These are phyloP conservation scores for Enhydra lutris DNA, from an alignment of 2,113 vertebrate genomes.

Conservation along the genomic window DNA sequence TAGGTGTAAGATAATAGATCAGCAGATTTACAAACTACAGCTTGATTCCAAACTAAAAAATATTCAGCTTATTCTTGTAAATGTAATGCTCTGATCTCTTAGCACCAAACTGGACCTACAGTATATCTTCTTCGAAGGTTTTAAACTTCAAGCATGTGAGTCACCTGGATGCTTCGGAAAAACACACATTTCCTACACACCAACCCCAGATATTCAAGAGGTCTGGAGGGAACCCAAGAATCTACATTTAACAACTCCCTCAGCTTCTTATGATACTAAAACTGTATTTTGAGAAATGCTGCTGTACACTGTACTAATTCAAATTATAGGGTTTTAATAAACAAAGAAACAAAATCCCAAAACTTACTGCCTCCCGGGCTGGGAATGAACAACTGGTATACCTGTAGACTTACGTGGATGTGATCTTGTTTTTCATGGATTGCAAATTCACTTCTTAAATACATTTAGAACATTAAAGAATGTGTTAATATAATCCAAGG, in stretches of 20 bases:
- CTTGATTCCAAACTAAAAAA: neutral
- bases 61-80: neutral
- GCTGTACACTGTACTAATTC: neutral
- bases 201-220: neutral
- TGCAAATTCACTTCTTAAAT: constrained; percentile 17
- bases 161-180: neutral
- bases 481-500: neutral
- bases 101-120: neutral
- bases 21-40: neutral
- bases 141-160: neutral
- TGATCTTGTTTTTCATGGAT: neutral
- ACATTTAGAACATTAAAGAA: neutral
- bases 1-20: neutral
- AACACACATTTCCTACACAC: neutral
- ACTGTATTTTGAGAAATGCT: constrained; percentile 7
- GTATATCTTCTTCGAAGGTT: neutral
- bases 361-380: neutral
- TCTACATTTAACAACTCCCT: neutral
- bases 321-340: neutral
- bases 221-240: neutral
- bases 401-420: neutral
- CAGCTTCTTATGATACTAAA: neutral
- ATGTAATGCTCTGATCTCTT: neutral
- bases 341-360: neutral
- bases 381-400: neutral